A percentile compares a stretch with the other conserved stretches of the same genome.
These are phyloP conservation scores for Dione vanillae DNA, from an alignment of 2,888 invertebrate genomes.

Conservation along the genomic window DNA sequence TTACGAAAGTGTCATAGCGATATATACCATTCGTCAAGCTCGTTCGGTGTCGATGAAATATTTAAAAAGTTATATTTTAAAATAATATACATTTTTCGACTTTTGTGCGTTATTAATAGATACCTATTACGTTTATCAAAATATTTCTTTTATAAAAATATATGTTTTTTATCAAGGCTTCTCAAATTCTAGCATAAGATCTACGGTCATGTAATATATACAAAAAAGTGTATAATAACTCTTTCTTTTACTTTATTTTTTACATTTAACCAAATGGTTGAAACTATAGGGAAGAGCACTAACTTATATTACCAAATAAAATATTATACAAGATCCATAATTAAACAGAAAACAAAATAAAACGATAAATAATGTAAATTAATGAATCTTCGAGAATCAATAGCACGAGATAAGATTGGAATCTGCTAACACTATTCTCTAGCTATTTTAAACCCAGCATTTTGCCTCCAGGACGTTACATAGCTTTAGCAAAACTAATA, in stretches of 20 bases:
- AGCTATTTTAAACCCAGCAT: conserved; percentile 60
- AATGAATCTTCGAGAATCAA: conserved; percentile 1
- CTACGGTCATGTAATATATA: no score
- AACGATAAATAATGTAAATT: conserved; percentile 10
- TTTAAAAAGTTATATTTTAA: not conserved
- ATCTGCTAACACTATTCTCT: conserved; percentile 56
- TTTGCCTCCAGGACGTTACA: conserved; percentile 58
- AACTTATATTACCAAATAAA: no score
- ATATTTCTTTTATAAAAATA: no score
- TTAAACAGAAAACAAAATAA: not conserved
- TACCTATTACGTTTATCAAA: no score
- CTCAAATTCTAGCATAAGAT: no score
- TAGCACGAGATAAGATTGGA: conserved; percentile 17
- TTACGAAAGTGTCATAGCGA: not conserved
- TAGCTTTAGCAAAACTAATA: conserved; percentile 54
- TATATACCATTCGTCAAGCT: conserved; percentile 19
- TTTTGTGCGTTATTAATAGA: no score
- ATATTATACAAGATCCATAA: not conserved
- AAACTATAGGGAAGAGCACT: no score
- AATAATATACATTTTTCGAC: no score
- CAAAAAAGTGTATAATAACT: no score
- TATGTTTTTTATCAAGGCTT: no score
- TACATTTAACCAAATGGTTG: no score
- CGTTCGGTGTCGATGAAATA: conserved; percentile 1
- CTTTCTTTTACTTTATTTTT: no score